Evolutionary conservation across 2,888 invertebrate species (phyloP).

Genomic region (Toxonevra muliebris): DNA sequence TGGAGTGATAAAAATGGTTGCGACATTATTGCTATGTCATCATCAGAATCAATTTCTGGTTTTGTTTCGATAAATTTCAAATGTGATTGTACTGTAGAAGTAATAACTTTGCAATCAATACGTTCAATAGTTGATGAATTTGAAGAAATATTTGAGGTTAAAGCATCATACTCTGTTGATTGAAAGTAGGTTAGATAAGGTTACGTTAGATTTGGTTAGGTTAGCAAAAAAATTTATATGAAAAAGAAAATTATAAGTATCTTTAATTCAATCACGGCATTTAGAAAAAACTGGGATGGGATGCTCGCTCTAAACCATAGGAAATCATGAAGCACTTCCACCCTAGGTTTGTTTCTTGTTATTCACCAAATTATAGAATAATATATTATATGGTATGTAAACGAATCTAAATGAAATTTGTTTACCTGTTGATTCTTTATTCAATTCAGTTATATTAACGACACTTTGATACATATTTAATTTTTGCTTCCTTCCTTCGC

Average conservation of each 20-base stretch:
- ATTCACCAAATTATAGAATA: no score
- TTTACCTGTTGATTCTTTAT: slow-evolving; percentile 41
- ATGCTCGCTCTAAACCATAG: no score
- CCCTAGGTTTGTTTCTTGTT: no score
- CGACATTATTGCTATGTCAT: not conserved
- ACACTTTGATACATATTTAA: slow-evolving; percentile 31
- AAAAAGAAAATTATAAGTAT: no score
- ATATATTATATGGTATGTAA: no score
- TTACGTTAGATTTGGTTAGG: no score
- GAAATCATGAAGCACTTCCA: no score
- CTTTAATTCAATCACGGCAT: no score
- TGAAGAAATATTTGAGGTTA: slow-evolving; percentile 33
- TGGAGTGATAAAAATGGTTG: not conserved
- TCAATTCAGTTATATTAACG: slow-evolving; percentile 32
- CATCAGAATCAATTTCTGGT: slow-evolving; percentile 9
- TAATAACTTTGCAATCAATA: slow-evolving; percentile 49
- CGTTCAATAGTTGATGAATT: slow-evolving; percentile 23
- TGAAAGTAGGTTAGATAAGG: not conserved
- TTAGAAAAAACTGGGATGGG: no score
- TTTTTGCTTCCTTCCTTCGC: slow-evolving; percentile 16
- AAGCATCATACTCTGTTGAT: slow-evolving; percentile 49
- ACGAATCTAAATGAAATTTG: not conserved
- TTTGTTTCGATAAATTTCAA: slow-evolving; percentile 14
- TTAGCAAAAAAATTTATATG: no score
- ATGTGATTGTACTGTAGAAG: slow-evolving; percentile 30